These are phyloP conservation scores for Nerophis ophidion DNA, from an alignment of 2,113 vertebrate genomes.

Conservation along the genomic window DNA sequence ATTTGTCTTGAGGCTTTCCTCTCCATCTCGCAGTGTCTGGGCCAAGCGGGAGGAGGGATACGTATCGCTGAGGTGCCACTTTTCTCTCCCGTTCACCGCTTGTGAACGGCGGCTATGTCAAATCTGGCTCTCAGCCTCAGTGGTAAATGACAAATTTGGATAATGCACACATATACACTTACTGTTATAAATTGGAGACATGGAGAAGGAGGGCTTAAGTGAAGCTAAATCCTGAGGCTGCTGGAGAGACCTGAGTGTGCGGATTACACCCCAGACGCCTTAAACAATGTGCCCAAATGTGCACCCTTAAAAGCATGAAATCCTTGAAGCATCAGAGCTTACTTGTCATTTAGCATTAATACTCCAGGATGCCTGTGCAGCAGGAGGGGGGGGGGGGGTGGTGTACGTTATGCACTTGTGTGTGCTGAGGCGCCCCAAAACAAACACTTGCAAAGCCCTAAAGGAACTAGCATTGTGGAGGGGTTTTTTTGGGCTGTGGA, in stretches of 20 bases:
- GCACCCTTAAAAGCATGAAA: slow-evolving; percentile 73
- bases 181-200: slow-evolving; percentile 67
- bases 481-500: slow-evolving; percentile 41
- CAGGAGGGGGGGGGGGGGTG: slow-evolving; percentile 23
- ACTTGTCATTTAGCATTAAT: slow-evolving; percentile 74
- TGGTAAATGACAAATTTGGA: slow-evolving; percentile 71
- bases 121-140: slow-evolving; percentile 65
- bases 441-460: slow-evolving; percentile 61
- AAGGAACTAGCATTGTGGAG: slow-evolving; percentile 58
- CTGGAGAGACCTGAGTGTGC: slow-evolving; percentile 60
- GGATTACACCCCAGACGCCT: slow-evolving; percentile 70
- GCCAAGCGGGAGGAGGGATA: slow-evolving; percentile 41
- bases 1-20: slow-evolving; percentile 64
- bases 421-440: slow-evolving; percentile 56
- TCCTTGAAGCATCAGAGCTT: slow-evolving; percentile 65
- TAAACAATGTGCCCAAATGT: slow-evolving; percentile 74
- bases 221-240: slow-evolving; percentile 68
- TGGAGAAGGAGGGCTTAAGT: slow-evolving; percentile 57
- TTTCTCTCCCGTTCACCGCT: slow-evolving; percentile 58
- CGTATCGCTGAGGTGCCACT: slow-evolving; percentile 48
- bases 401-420: slow-evolving; percentile 39
- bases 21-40: slow-evolving; percentile 61
- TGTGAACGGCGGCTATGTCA: slow-evolving; percentile 60
- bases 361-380: slow-evolving; percentile 62
- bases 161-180: slow-evolving; percentile 62